These are phyloP conservation scores for Scomberomorus guttatus DNA, from an alignment of 2,797 vertebrate species.

Conservation along the genomic window DNA sequence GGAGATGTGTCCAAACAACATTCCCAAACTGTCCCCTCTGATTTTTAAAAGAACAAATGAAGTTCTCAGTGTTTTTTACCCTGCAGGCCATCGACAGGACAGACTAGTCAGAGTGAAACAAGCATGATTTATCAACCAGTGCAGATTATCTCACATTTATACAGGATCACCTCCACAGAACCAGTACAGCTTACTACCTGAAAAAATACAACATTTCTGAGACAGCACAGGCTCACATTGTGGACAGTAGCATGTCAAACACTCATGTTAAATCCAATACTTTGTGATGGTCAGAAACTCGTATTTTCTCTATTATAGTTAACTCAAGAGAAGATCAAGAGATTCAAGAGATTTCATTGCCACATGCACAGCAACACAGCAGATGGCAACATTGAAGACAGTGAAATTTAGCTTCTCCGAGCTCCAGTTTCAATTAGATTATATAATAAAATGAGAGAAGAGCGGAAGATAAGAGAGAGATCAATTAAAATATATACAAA, in stretches of 20 bases:
- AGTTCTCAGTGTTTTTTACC: constrained; percentile 17
- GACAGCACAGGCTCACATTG: not conserved
- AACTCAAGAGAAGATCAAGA: too few species aligned
- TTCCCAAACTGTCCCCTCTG: constrained; percentile 40
- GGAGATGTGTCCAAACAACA: constrained; percentile 56
- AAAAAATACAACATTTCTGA: not conserved
- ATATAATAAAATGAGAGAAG: too few species aligned
- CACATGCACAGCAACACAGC: too few species aligned
- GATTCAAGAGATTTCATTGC: too few species aligned
- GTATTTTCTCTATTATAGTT: too few species aligned
- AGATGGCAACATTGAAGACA: too few species aligned
- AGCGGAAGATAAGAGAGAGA: too few species aligned
- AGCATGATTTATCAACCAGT: not conserved
- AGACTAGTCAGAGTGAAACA: not conserved
- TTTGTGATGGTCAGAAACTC: too few species aligned
- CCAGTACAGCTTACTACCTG: not conserved
- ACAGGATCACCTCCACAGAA: not conserved
- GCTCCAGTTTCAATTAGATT: too few species aligned
- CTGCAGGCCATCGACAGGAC: constrained; percentile 11
- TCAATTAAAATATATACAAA: too few species aligned
- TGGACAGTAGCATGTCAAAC: not conserved
- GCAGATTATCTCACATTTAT: not conserved
- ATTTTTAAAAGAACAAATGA: constrained; percentile 35
- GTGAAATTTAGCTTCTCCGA: too few species aligned
- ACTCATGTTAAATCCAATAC: not conserved